These are phyloP conservation scores for Philopedon plagiatum DNA, from an alignment of 2,888 invertebrate genomes.

Conservation along the genomic window DNA sequence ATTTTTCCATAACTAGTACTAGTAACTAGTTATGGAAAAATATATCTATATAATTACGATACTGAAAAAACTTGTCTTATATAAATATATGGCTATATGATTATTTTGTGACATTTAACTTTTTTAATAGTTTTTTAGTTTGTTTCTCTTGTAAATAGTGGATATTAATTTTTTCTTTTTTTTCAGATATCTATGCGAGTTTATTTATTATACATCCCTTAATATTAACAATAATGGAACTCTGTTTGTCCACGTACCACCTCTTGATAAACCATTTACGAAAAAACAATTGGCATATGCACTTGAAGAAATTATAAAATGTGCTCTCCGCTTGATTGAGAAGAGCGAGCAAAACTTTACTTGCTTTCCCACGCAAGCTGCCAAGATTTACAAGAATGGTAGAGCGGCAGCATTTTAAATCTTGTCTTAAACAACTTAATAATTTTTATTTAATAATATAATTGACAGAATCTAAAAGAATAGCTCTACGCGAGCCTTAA, in stretches of 20 bases:
- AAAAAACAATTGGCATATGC: slow-evolving; percentile 74
- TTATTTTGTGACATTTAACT: too few species aligned
- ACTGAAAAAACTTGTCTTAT: too few species aligned
- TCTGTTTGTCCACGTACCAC: slow-evolving; percentile 87
- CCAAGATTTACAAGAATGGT: slow-evolving; percentile 47
- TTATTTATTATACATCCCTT: slow-evolving; percentile 84
- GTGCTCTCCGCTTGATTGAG: slow-evolving; percentile 55
- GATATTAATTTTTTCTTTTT: not conserved
- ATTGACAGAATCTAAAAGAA: too few species aligned
- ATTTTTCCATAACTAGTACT: too few species aligned
- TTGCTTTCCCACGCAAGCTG: slow-evolving; percentile 5
- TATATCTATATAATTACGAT: too few species aligned
- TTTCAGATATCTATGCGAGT: slow-evolving; percentile 85
- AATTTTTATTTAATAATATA: too few species aligned
- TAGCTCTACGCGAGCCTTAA: too few species aligned
- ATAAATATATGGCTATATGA: too few species aligned
- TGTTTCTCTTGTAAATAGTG: too few species aligned
- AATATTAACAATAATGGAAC: slow-evolving; percentile 74
- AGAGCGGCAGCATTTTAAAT: slow-evolving; percentile 45
- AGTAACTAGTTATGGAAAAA: too few species aligned
- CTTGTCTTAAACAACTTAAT: too few species aligned
- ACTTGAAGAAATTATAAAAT: slow-evolving; percentile 68
- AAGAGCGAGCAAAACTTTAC: slow-evolving; percentile 14
- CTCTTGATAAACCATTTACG: slow-evolving; percentile 73
- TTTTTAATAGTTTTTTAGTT: too few species aligned